phyloP scores from a whole-genome alignment of 2,888 invertebrate genomes.

The Rapana venosa region DNA sequence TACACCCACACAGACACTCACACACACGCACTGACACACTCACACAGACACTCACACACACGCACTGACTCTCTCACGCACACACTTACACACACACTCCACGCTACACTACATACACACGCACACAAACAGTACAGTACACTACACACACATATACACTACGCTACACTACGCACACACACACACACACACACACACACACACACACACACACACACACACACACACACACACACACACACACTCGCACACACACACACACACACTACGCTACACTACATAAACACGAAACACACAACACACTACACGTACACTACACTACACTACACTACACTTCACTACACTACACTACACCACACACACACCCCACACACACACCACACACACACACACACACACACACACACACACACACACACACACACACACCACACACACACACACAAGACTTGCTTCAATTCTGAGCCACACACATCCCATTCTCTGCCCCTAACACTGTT shows the following conservation, averaged over 20 bases:
- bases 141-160: background rate
- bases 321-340: background rate
- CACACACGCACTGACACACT: slow-evolving; percentile 12
- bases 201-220: background rate
- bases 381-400: background rate
- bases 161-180: no score
- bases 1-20: background rate
- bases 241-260: background rate
- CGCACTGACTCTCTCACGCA: background rate
- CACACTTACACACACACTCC: background rate
- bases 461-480: no score
- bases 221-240: background rate
- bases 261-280: background rate
- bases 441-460: no score
- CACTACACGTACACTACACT: no score
- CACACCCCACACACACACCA: background rate
- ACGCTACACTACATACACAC: slow-evolving; percentile 13
- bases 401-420: background rate
- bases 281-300: no score
- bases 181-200: background rate
- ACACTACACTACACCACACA: background rate
- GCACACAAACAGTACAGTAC: background rate
- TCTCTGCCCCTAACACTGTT: no score
- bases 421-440: background rate
- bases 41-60: slow-evolving; percentile 19